Conservation (phyloP, 2,113 vertebrate species). For the Ia io region DNA sequence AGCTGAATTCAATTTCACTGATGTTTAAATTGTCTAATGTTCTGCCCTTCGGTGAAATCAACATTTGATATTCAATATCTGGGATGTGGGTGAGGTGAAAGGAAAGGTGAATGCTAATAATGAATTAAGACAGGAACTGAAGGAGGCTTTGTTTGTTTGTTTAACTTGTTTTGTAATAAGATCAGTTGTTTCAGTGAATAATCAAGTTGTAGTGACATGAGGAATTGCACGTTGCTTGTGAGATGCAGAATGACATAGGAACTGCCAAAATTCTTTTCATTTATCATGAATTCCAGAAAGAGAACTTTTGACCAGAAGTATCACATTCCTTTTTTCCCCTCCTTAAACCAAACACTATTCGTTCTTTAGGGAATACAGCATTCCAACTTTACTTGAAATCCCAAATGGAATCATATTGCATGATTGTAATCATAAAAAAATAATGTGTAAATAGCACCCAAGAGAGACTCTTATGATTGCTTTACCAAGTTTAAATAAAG, state of each 20-base stretch:
- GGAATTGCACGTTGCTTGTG: constrained; percentile 81
- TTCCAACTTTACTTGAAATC: constrained; percentile 67
- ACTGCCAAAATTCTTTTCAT: constrained; percentile 84
- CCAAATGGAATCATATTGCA: constrained; percentile 52
- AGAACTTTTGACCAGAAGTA: constrained; percentile 75
- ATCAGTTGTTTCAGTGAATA: constrained; percentile 79
- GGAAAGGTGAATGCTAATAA: constrained; percentile 80
- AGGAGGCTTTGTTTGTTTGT: constrained; percentile 83
- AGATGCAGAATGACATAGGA: constrained; percentile 67
- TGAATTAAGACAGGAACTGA: constrained; percentile 78
- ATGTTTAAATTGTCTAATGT: constrained; percentile 74
- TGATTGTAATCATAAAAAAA: constrained; percentile 43
- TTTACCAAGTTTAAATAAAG: constrained; percentile 59
- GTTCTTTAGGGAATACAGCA: constrained; percentile 66
- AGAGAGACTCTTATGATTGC: constrained; percentile 24
- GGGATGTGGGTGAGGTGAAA: constrained; percentile 73
- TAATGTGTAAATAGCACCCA: constrained; percentile 51
- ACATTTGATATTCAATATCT: constrained; percentile 75
- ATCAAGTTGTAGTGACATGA: constrained; percentile 79
- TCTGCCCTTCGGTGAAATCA: constrained; percentile 65
- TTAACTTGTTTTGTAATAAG: constrained; percentile 80
- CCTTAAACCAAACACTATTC: constrained; percentile 60
- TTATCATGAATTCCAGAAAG: constrained; percentile 79
- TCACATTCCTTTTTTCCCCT: constrained; percentile 60
- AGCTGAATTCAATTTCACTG: constrained; percentile 70